Evolutionary conservation across 92 coral and sea anemone species (phyloP), one percentile per base, ranked within the genome.

Genomic region (Epizoanthus fatuus): DNA sequence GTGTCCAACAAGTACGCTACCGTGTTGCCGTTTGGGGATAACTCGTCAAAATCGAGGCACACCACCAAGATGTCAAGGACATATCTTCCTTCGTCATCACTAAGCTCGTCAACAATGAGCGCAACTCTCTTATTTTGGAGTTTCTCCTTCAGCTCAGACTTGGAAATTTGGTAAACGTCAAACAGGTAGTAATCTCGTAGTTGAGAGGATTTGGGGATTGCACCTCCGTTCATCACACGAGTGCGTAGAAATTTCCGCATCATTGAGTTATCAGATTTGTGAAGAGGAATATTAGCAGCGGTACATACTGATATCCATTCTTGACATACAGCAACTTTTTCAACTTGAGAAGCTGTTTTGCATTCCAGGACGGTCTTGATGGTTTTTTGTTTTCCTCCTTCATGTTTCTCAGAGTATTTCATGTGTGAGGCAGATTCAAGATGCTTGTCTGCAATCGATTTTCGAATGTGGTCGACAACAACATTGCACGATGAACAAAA

Each of bases 231-330:
- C 11, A 59, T 9, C 38, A 88, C 95, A 22, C 82, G 25, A 3
- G 89, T 20, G 42, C 42, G 72, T 47, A 91, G 44, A 35, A 87
- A 91, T 11, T 71, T 72, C n/a, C 89, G 37, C 83, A 91, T n/a
- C 14, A 14, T 64, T 1, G 81, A 59, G 63, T 87, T 91, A 25
- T 91, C 86, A 14, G 92, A 87, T 81, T 91, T 91, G 58, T 81
- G 79, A 20, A 90, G 76, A 15, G 94, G 86, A 60, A 90, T 90
- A 55, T 90, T 90, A 2, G 91, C 84, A 7, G 91, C 91, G 10
- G 81, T 12, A 37, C 91, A 90, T 57, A 53, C 91, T 17, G 74
- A 64, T 47, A 86, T 86, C 94, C 91, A 86, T 51, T 83, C 88
- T 16, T 90, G 91, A 55, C 89, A 87, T 13, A 90, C 73, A 40